phyloP scores from a whole-genome alignment of 2,888 invertebrate species.

The Theretra japonica region DNA sequence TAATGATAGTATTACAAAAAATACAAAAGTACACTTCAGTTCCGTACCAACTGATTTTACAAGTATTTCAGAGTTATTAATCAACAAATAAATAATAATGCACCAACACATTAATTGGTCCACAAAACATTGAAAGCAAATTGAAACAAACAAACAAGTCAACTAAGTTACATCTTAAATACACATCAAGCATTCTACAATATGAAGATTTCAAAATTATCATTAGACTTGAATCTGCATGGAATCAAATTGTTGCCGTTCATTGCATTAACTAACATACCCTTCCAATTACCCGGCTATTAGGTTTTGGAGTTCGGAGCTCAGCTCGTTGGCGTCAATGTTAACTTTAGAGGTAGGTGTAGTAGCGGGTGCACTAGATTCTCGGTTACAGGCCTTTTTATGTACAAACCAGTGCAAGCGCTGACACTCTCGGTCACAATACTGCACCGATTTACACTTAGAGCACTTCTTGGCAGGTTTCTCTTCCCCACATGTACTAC shows the following conservation, averaged over 20 bases:
- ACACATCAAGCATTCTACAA: conserved; percentile 29
- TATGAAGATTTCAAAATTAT: conserved; percentile 11
- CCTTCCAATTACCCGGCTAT: conserved; percentile 66
- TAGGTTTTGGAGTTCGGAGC: conserved; percentile 81
- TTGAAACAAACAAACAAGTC: neutral
- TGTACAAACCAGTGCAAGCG: conserved; percentile 96
- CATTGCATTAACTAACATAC: conserved; percentile 1
- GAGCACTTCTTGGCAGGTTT: conserved; percentile 97
- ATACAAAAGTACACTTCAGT: neutral
- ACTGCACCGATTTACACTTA: conserved; percentile 96
- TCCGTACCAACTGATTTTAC: neutral
- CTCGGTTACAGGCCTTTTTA: conserved; percentile 92
- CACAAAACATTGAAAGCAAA: conserved; percentile 4
- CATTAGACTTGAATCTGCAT: neutral
- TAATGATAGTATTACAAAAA: neutral
- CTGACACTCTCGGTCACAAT: conserved; percentile 98
- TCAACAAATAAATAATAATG: neutral
- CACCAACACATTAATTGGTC: conserved; percentile 15
- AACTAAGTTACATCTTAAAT: conserved; percentile 4
- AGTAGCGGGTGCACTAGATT: conserved; percentile 73
- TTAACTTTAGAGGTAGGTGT: conserved; percentile 56
- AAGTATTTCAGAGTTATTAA: neutral
- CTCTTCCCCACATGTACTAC: conserved; percentile 95
- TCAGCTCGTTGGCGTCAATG: conserved; percentile 79
- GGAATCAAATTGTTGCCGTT: conserved; percentile 9